Percentiles rank a stretch among this genome's conserved stretches.
Evolutionary conservation across 2,888 invertebrate genomes (phyloP).

Genomic region (Branchellion lobata): DNA sequence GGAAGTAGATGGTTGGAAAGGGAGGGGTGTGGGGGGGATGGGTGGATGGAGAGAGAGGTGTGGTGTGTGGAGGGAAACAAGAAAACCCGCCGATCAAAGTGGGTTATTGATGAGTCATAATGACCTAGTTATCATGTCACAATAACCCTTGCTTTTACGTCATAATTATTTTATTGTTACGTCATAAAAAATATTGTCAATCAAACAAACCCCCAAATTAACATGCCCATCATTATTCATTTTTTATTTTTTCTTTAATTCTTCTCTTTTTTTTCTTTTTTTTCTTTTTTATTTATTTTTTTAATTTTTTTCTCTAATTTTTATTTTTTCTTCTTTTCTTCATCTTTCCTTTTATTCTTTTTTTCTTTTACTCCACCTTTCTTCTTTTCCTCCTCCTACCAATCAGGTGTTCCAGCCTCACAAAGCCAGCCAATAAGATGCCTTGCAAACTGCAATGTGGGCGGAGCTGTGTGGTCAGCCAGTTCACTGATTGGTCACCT

Average conservation of each 20-base stretch:
- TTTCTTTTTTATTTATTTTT: not conserved
- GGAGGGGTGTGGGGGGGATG: not conserved
- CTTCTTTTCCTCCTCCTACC: not conserved
- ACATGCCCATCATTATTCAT: not conserved
- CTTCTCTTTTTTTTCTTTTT: not conserved
- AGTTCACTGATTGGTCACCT: constrained; percentile 70
- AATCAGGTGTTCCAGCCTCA: constrained; percentile 46
- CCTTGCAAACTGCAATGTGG: constrained; percentile 68
- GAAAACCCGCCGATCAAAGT: too few relatives aligned
- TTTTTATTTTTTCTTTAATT: not conserved
- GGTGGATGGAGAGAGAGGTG: constrained; percentile 18
- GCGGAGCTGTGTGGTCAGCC: constrained; percentile 68
- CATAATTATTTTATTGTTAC: too few relatives aligned
- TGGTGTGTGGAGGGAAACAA: not conserved
- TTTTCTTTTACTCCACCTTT: not conserved
- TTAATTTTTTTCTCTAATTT: not conserved
- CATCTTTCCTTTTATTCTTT: too few relatives aligned
- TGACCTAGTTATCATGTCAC: not conserved
- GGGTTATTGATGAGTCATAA: not conserved
- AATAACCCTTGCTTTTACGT: too few relatives aligned
- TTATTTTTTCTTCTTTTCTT: not conserved
- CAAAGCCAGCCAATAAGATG: constrained; percentile 61
- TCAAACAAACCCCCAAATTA: too few relatives aligned
- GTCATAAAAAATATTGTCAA: too few relatives aligned
- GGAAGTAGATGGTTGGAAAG: not conserved